Percentiles rank a stretch among this genome's conserved stretches.
Conservation (phyloP, 2,113 vertebrate species). For the Ophthalmolycus amberensis region DNA sequence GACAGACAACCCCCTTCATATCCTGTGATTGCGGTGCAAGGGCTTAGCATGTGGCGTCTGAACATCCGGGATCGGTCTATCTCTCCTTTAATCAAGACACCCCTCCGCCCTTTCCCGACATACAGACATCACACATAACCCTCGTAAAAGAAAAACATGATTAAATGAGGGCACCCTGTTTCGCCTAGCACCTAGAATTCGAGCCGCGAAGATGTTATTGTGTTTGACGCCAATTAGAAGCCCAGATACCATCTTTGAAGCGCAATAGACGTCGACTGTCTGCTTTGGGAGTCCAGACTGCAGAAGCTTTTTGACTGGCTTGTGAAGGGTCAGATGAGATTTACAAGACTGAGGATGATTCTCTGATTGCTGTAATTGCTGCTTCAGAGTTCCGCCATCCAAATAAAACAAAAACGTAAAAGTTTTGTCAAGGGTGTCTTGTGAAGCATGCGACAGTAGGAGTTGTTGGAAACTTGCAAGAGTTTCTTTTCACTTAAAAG, state of each 20-base stretch:
- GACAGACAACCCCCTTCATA: slow-evolving; percentile 31
- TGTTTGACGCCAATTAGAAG: slow-evolving; percentile 53
- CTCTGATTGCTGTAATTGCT: slow-evolving; percentile 61
- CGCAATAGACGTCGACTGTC: slow-evolving; percentile 35
- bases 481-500: background rate
- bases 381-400: slow-evolving; percentile 20
- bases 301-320: slow-evolving; percentile 42
- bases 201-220: slow-evolving; percentile 47
- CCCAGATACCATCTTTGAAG: slow-evolving; percentile 60
- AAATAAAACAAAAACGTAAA: slow-evolving; percentile 1
- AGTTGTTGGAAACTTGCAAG: background rate
- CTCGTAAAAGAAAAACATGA: slow-evolving; percentile 49
- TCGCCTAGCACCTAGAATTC: slow-evolving; percentile 28
- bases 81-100: slow-evolving; percentile 55
- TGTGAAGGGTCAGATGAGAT: slow-evolving; percentile 52
- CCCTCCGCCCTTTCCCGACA: background rate
- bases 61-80: slow-evolving; percentile 49
- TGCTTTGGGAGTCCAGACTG: slow-evolving; percentile 21
- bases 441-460: background rate
- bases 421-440: slow-evolving; percentile 4
- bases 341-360: slow-evolving; percentile 33
- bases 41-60: slow-evolving; percentile 37
- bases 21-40: slow-evolving; percentile 54
- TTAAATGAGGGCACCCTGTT: background rate
- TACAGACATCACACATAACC: slow-evolving; percentile 40